A percentile compares a stretch with the other conserved stretches of the same genome.
Evolutionary conservation across 2,113 vertebrate genomes (phyloP).

Genomic region (Formicarius rufipectus): DNA sequence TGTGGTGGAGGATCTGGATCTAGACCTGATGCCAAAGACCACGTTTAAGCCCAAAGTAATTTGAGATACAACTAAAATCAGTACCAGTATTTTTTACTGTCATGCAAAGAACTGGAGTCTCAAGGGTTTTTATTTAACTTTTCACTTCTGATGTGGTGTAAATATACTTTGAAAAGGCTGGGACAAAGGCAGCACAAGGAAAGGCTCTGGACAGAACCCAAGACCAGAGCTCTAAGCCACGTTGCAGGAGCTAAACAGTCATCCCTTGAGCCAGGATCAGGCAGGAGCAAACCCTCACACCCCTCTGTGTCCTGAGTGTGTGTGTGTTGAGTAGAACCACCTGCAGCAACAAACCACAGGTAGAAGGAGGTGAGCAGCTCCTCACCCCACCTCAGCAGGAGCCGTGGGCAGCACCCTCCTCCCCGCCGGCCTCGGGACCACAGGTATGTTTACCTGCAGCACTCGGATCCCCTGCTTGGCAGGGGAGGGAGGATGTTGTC

Average conservation of each 20-base stretch:
- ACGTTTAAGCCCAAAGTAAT: fast-evolving
- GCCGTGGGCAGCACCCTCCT: background rate
- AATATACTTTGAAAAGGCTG: background rate
- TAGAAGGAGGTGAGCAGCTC: fast-evolving
- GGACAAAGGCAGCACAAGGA: background rate
- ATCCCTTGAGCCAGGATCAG: background rate
- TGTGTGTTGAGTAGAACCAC: background rate
- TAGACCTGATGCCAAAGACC: background rate
- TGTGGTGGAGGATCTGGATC: background rate
- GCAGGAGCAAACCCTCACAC: background rate
- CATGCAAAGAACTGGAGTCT: background rate
- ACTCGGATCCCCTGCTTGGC: background rate
- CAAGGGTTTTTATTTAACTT: background rate
- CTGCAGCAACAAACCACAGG: background rate
- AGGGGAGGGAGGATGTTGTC: constrained; percentile 22
- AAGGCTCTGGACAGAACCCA: background rate
- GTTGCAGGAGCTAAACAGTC: fast-evolving
- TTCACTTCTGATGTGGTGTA: background rate
- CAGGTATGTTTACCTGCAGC: background rate
- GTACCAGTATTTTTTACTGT: background rate
- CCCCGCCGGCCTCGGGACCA: background rate
- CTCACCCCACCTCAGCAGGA: fast-evolving
- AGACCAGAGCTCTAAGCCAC: background rate
- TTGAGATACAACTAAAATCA: background rate
- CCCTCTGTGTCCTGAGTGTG: fast-evolving